These are phyloP conservation scores for Brachyalestes nurse DNA, from an alignment of 2,797 vertebrate species.

Conservation along the genomic window DNA sequence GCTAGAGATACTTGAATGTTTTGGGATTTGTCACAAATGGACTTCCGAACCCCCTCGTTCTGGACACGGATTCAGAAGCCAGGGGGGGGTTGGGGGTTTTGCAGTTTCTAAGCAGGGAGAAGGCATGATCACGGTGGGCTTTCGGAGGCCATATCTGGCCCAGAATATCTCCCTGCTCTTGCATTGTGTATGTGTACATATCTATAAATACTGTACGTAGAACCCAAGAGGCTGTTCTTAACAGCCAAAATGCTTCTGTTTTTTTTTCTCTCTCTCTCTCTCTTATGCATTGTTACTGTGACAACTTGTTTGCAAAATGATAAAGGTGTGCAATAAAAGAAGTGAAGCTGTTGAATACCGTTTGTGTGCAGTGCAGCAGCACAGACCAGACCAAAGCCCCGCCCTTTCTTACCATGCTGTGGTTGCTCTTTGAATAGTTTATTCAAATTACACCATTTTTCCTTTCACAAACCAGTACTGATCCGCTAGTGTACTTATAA, in stretches of 20 bases:
- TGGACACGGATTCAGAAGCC: constrained; percentile 9
- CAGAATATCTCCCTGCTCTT: constrained; percentile 25
- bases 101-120: constrained; percentile 34
- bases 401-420: not conserved
- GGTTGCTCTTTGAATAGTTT: not conserved
- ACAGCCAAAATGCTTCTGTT: constrained; percentile 72
- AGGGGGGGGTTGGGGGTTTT: not conserved
- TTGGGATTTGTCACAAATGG: constrained; percentile 64
- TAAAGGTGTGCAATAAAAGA: constrained; percentile 80
- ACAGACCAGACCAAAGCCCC: not conserved
- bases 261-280: constrained; percentile 51
- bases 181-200: constrained; percentile 74
- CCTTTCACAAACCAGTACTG: no score
- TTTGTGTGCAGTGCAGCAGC: constrained; percentile 14
- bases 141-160: constrained; percentile 20
- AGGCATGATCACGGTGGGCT: constrained; percentile 29
- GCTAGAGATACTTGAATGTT: constrained; percentile 79
- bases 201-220: constrained; percentile 68
- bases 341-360: constrained; percentile 38
- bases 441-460: not conserved
- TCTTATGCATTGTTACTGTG: constrained; percentile 81
- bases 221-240: constrained; percentile 65
- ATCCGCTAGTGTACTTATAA: no score
- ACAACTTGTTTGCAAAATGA: constrained; percentile 80
- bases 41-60: constrained; percentile 55